These are phyloP conservation scores for Epirrita christyi DNA, from an alignment of 2,888 invertebrate genomes.

Conservation along the genomic window DNA sequence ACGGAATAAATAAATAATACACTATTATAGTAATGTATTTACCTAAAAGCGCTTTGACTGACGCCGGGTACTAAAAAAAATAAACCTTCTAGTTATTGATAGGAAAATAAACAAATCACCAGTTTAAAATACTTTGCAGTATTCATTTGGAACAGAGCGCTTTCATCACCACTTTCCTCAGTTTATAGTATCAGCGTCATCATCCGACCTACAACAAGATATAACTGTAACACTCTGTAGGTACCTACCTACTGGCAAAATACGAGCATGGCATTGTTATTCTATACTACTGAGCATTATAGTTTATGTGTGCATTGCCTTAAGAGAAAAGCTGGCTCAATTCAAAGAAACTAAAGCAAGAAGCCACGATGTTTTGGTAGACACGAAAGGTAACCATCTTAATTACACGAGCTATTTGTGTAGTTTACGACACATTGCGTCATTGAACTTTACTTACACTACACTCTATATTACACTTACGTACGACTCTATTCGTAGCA, in stretches of 20 bases:
- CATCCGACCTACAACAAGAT: too few relatives aligned
- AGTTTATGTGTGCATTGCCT: neutral
- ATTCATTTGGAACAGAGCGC: too few relatives aligned
- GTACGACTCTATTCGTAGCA: neutral
- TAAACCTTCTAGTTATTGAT: too few relatives aligned
- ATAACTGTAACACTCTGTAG: too few relatives aligned
- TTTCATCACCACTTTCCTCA: too few relatives aligned
- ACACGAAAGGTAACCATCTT: neutral
- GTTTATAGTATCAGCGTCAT: too few relatives aligned
- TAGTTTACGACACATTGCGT: neutral
- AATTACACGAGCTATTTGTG: neutral
- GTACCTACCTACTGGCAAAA: neutral
- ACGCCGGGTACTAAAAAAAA: too few relatives aligned
- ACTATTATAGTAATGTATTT: too few relatives aligned
- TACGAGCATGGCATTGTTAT: neutral
- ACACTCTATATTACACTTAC: neutral
- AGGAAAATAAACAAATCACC: too few relatives aligned
- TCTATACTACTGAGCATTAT: neutral
- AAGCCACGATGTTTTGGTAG: neutral
- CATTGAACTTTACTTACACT: neutral
- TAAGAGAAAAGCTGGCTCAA: neutral
- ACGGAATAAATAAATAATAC: too few relatives aligned
- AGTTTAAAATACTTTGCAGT: too few relatives aligned
- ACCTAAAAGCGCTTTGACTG: too few relatives aligned
- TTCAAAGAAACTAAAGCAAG: neutral